Evolutionary conservation across 1,140 invertebrate species (phyloP).

Genomic region (Linepithema humile): DNA sequence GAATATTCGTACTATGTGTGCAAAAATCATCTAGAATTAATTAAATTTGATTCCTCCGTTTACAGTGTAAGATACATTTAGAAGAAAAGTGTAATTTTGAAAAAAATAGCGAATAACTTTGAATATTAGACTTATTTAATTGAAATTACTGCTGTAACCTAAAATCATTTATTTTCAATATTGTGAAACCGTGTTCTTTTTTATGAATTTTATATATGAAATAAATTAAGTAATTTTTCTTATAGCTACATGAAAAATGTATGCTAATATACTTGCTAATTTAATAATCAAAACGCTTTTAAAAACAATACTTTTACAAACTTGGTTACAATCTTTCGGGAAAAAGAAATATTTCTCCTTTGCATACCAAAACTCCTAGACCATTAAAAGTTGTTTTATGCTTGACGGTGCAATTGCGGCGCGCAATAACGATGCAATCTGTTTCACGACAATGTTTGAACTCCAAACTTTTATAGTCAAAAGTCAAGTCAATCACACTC

Average conservation of each 20-base stretch:
- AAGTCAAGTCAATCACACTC: background rate
- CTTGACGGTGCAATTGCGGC: slow-evolving; percentile 16
- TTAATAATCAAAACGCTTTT: too few species aligned
- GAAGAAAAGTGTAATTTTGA: background rate
- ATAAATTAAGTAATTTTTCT: background rate
- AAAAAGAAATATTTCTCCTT: background rate
- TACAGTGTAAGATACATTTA: background rate
- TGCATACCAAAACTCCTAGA: background rate
- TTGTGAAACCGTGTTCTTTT: background rate
- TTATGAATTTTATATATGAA: background rate
- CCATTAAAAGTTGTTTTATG: slow-evolving; percentile 10
- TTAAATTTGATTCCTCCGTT: background rate
- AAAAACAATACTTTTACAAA: background rate
- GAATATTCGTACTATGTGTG: background rate
- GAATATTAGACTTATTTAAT: background rate
- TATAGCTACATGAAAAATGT: background rate
- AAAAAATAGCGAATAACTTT: background rate
- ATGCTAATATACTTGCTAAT: background rate
- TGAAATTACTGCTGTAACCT: background rate
- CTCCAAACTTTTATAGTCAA: slow-evolving; percentile 10
- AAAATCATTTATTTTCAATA: background rate
- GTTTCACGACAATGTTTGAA: background rate
- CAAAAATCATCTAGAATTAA: background rate
- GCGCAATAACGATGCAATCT: slow-evolving; percentile 27
- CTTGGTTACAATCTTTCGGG: background rate